phyloP scores from a whole-genome alignment of 2,888 invertebrate species.

The Himalopsyche japonica region DNA sequence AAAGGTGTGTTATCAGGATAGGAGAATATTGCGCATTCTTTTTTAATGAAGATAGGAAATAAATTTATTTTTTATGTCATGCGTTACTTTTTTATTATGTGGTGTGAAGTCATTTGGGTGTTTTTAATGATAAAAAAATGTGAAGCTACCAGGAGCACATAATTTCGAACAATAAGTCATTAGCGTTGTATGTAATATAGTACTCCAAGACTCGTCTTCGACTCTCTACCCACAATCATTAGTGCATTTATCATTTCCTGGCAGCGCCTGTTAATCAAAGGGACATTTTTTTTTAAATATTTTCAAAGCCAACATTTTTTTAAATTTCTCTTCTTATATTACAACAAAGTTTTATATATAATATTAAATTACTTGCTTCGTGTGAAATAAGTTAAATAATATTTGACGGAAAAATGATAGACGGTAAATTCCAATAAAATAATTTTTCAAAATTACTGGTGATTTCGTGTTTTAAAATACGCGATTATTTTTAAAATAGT shows the following conservation, averaged over 20 bases:
- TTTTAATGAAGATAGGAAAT: background rate
- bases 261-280: conserved; percentile 24
- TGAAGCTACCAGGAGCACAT: background rate
- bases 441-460: no score
- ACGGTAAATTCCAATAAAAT: no score
- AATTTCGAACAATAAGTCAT: conserved; percentile 27
- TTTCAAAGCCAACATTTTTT: conserved; percentile 12
- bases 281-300: conserved; percentile 35
- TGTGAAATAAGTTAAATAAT: background rate
- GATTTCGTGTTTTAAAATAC: no score
- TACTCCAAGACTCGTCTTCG: background rate
- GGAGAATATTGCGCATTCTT: background rate
- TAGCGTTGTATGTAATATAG: conserved; percentile 16
- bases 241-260: conserved; percentile 37
- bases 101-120: background rate
- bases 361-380: background rate
- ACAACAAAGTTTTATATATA: background rate
- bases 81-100: background rate
- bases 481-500: no score
- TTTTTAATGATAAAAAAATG: conserved; percentile 9
- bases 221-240: conserved; percentile 18
- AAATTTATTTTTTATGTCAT: background rate
- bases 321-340: background rate
- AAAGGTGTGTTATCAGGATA: background rate
- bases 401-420: no score